Conservation (phyloP, 2,113 vertebrate genomes). For the Cyprinodon tularosa region DNA sequence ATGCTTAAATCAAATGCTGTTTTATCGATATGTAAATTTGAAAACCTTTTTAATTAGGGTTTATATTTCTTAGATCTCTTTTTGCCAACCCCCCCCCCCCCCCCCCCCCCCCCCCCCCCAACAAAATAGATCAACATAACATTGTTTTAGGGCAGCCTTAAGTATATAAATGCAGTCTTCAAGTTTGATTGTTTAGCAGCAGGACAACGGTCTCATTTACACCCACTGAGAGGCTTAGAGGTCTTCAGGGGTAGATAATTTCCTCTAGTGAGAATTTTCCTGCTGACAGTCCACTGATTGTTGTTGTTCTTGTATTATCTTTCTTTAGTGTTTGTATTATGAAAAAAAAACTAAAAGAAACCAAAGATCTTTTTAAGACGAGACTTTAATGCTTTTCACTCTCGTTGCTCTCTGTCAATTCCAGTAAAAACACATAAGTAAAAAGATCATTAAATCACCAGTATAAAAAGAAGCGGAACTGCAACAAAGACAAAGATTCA, state of each 20-base stretch:
- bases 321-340: not conserved
- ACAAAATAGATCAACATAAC: not conserved
- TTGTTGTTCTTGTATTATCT: not conserved
- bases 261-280: not conserved
- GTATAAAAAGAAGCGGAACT: not conserved
- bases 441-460: not conserved
- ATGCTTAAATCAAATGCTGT: not conserved
- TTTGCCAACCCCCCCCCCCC: too few species aligned
- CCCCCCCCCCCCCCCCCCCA: too few species aligned
- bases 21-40: not conserved
- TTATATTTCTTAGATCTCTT: not conserved
- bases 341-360: not conserved
- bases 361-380: not conserved
- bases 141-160: not conserved
- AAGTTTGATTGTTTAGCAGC: not conserved
- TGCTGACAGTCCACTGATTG: not conserved
- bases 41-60: not conserved
- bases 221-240: not conserved
- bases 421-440: not conserved
- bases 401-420: not conserved
- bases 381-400: not conserved
- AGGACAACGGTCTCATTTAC: not conserved
- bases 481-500: not conserved
- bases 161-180: not conserved
- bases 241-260: slow-evolving; percentile 1